Base-by-base conservation (phyloP, 64 coral and sea anemone species). In the Montipora capricornis region DNA sequence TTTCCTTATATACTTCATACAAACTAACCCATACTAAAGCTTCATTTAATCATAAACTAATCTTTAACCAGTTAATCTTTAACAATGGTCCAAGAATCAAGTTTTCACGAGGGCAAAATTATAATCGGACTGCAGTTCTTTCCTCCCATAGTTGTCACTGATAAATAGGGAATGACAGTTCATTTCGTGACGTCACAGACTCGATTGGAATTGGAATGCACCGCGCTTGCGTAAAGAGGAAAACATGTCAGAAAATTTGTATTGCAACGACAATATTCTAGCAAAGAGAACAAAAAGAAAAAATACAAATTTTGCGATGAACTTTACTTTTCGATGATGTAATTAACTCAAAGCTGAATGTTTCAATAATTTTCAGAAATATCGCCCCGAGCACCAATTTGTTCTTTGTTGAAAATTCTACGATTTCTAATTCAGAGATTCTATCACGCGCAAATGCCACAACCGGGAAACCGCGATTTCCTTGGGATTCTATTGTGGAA, bases 131-230 rank as follows among this genome's bases (percentile, higher is more conserved):
- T 50, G 15, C 19, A 8, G 17, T 86, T 20, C 68, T 20, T 20
- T 86, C 50, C 44, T 8, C 45, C 5, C 1, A 2, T 17, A 78
- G 15, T 37, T 37, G 37, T 37, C 37, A 37, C 37, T 37, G 37
- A 37, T 37, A 37, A 37, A 37, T 37, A 0, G 37, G 37, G 37
- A 37, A 13, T 8, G 37, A 19, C 4, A 68, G 4, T 46, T 61
- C 81, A 69, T n/a, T 86, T 17, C 68, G 82, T 86, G 82, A 86
- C 82, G 82, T 86, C 82, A 86, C 47, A 20, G 62, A 49, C 19
- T 52, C 61, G 5, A 57, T 57, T 8, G 53, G 53, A 57, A 57
- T 11, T 5, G 44, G 66, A 86, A 86, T 71, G 19, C 4, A 58
- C 55, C 59, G 66, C 62, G 66, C 82, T 78, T 46, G 67, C 67